A percentile compares a stretch with the other conserved stretches of the same genome.
Conservation (phyloP, 2,797 vertebrate species). For the Manis javanica region DNA sequence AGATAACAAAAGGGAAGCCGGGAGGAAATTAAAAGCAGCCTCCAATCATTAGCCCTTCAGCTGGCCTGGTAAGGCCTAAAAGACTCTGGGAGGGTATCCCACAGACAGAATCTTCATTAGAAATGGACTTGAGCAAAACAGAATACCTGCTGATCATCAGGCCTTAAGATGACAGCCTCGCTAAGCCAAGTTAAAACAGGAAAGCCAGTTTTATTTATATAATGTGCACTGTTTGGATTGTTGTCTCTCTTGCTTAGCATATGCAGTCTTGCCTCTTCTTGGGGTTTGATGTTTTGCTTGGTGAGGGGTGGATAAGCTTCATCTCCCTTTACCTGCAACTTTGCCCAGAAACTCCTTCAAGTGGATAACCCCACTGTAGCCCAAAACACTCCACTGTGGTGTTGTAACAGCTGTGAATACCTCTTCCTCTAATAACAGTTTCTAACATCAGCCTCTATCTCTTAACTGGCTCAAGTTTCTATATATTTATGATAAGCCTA, state of each 20-base stretch:
- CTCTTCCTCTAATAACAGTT: not conserved
- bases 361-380: not conserved
- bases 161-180: slow-evolving; percentile 51
- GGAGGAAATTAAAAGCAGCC: slow-evolving; percentile 83
- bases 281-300: slow-evolving; percentile 34
- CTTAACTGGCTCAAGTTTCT: not conserved
- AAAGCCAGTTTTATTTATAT: slow-evolving; percentile 42
- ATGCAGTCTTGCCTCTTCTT: not conserved
- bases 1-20: slow-evolving; percentile 76
- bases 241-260: not conserved
- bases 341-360: not conserved
- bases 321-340: not conserved
- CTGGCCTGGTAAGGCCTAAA: slow-evolving; percentile 69
- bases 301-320: slow-evolving; percentile 19
- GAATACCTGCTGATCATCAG: slow-evolving; percentile 56
- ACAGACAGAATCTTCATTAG: slow-evolving; percentile 72
- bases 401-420: not conserved
- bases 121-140: slow-evolving; percentile 55
- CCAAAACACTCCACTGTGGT: not conserved
- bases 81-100: slow-evolving; percentile 71
- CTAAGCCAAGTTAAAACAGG: not conserved
- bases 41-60: slow-evolving; percentile 81
- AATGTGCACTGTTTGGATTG: not conserved
- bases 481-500: not conserved
- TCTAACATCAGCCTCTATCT: not conserved